phyloP scores from a whole-genome alignment of 2,888 invertebrate species.

The Cerceris rybyensis region DNA sequence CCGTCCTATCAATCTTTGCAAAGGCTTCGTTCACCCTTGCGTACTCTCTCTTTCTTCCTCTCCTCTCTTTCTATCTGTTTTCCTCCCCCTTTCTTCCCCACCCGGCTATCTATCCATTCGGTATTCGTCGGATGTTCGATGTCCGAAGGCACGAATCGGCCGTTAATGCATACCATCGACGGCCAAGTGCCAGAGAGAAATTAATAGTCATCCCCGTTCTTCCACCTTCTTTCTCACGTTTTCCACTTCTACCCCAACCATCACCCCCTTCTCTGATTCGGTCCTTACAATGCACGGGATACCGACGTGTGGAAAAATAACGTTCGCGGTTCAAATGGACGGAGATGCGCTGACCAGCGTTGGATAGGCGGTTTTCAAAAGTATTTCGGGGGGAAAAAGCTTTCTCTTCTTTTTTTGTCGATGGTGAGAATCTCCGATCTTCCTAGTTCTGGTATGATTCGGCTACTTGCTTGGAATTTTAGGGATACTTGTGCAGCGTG shows the following conservation, averaged over 20 bases:
- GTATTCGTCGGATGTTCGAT: constrained; percentile 59
- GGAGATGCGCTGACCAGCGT: constrained; percentile 8
- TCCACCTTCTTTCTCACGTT: constrained; percentile 61
- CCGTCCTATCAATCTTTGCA: constrained; percentile 77
- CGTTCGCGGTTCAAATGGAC: constrained; percentile 34
- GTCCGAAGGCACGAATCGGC: constrained; percentile 68
- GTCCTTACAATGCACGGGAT: constrained; percentile 17
- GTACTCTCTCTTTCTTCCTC: constrained; percentile 23
- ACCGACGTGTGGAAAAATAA: constrained; percentile 51
- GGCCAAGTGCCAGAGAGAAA: constrained; percentile 65
- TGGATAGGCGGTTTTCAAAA: constrained; percentile 14
- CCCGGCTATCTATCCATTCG: constrained; percentile 52
- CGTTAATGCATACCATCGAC: constrained; percentile 69
- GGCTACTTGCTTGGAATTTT: too few relatives aligned
- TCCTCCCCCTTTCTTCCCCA: constrained; percentile 3
- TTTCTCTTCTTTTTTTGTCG: constrained; percentile 5
- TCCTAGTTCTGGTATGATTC: too few relatives aligned
- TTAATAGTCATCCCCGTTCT: constrained; percentile 68
- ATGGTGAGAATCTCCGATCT: background rate
- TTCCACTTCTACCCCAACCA: constrained; percentile 10
- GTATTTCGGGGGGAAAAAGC: constrained; percentile 16
- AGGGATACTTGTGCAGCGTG: too few relatives aligned
- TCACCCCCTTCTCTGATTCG: background rate
- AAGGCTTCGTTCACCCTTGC: constrained; percentile 41
- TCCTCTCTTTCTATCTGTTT: constrained; percentile 17